phyloP scores from a whole-genome alignment of 2,113 vertebrate genomes.

The Dascyllus trimaculatus region DNA sequence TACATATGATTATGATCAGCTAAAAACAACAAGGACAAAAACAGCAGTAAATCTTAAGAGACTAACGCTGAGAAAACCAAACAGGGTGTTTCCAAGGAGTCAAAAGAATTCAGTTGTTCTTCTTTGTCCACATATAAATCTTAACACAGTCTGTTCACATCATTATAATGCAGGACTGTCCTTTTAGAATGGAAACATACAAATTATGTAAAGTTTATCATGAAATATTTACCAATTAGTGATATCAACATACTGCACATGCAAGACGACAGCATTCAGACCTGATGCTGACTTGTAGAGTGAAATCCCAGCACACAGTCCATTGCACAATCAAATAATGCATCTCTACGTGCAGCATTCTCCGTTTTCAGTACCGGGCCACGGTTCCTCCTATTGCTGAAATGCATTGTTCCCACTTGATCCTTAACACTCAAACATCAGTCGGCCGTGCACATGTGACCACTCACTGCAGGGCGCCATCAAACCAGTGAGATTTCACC shows the following conservation, averaged over 20 bases:
- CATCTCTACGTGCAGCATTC: not conserved
- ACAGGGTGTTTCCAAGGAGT: not conserved
- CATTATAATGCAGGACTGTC: not conserved
- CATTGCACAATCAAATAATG: not conserved
- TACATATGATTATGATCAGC: not conserved
- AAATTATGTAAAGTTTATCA: not conserved
- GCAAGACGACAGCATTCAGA: not conserved
- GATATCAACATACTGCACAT: not conserved
- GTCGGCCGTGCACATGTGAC: not conserved
- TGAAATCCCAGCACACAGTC: not conserved
- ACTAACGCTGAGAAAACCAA: not conserved
- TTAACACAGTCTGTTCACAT: too few species aligned
- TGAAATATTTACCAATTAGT: not conserved
- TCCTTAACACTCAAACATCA: not conserved
- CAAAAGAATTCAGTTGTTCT: not conserved
- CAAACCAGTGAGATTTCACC: not conserved
- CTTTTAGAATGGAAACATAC: not conserved
- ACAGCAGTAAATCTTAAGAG: not conserved
- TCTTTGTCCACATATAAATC: too few species aligned
- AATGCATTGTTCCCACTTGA: not conserved
- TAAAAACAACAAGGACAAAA: not conserved
- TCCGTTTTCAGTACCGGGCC: not conserved
- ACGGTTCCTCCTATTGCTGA: not conserved
- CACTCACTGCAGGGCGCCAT: not conserved
- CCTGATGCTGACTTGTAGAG: not conserved